These are phyloP conservation scores for Triplophysa tibetana DNA, from an alignment of 2,113 vertebrate genomes.

Conservation along the genomic window DNA sequence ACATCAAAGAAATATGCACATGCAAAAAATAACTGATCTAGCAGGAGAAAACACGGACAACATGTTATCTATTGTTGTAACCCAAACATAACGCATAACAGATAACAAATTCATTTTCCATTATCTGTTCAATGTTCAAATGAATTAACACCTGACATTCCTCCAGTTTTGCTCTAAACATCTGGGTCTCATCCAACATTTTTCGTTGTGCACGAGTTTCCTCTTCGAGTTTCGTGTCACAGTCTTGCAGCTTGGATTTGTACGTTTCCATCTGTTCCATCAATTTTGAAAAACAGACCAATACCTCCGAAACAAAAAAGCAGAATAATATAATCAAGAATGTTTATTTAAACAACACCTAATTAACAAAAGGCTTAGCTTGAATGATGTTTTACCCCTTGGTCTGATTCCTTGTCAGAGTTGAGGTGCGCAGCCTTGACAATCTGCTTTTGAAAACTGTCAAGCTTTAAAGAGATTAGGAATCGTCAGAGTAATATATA, in stretches of 20 bases:
- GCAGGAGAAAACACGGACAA: not conserved
- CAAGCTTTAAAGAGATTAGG: slow-evolving; percentile 45
- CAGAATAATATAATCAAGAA: not conserved
- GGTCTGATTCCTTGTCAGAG: slow-evolving; percentile 42
- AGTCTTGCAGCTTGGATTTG: slow-evolving; percentile 26
- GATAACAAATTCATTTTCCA: not conserved
- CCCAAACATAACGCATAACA: not conserved
- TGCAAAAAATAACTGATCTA: not conserved
- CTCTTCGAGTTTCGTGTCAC: slow-evolving; percentile 37
- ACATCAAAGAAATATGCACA: not conserved
- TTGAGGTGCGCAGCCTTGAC: slow-evolving; percentile 16
- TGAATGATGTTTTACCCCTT: slow-evolving; percentile 41
- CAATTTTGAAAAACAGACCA: slow-evolving; percentile 32
- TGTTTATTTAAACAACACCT: not conserved
- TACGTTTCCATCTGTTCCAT: slow-evolving; percentile 33
- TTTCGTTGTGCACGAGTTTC: slow-evolving; percentile 22
- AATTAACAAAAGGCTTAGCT: not conserved
- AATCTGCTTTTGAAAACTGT: slow-evolving; percentile 35
- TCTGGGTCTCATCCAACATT: slow-evolving; percentile 36
- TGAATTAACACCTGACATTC: slow-evolving; percentile 45
- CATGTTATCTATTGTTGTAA: not conserved
- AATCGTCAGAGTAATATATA: not conserved
- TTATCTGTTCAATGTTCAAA: not conserved
- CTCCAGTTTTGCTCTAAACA: slow-evolving; percentile 34
- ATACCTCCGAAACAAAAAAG: slow-evolving; percentile 35